These are phyloP conservation scores for Ursus arctos DNA, from an alignment of 2,113 vertebrate genomes.

Conservation along the genomic window DNA sequence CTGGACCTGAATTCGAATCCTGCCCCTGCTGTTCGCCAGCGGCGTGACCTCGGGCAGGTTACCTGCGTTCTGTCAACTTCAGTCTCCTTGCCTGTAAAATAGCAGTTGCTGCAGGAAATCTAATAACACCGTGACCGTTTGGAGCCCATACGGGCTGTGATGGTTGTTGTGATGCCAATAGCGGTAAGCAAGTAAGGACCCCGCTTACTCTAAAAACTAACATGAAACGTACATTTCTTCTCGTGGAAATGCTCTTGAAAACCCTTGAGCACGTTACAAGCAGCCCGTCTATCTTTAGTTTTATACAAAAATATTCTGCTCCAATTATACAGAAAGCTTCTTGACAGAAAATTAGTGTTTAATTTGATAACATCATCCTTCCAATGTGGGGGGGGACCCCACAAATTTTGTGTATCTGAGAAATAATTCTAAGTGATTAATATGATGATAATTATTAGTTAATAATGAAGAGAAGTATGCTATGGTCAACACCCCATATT, in stretches of 20 bases:
- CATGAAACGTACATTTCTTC: not conserved
- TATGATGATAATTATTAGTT: not conserved
- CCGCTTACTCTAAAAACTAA: not conserved
- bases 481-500: not conserved
- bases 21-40: not conserved
- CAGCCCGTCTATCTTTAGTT: slow-evolving; percentile 6
- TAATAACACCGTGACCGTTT: not conserved
- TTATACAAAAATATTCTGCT: slow-evolving; percentile 50
- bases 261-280: not conserved
- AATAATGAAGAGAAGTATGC: not conserved
- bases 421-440: not conserved
- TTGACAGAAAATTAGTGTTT: not conserved
- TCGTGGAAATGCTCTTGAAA: not conserved
- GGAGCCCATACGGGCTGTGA: not conserved
- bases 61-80: not conserved
- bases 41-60: not conserved
- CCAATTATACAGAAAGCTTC: not conserved
- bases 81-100: not conserved
- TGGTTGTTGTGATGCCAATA: not conserved
- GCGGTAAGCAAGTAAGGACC: not conserved
- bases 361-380: not conserved
- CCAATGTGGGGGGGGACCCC: not conserved
- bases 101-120: slow-evolving; percentile 32
- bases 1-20: slow-evolving; percentile 22
- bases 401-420: not conserved